phyloP scores from a whole-genome alignment of 2,888 invertebrate genomes.

The Lordiphosa fenestrarum region DNA sequence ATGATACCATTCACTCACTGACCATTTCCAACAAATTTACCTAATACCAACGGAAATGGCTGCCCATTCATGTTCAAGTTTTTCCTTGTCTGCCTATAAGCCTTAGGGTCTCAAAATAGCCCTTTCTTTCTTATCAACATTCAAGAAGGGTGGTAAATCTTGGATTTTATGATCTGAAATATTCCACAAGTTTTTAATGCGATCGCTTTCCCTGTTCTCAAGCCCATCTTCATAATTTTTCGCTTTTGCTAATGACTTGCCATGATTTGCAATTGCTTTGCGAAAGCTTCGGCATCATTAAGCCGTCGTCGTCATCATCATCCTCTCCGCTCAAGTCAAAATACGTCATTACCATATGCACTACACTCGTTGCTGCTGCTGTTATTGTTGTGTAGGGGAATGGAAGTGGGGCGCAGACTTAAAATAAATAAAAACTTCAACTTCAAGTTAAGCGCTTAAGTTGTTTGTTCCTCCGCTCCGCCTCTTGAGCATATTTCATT shows the following conservation, averaged over 20 bases:
- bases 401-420: constrained; percentile 40
- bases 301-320: constrained; percentile 39
- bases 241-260: constrained; percentile 33
- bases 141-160: too few species aligned
- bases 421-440: constrained; percentile 72
- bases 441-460: constrained; percentile 59
- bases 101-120: too few species aligned
- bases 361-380: constrained; percentile 10
- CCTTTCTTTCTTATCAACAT: too few species aligned
- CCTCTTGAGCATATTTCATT: constrained; percentile 55
- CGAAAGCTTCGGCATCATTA: constrained; percentile 52
- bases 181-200: too few species aligned
- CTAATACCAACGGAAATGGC: too few species aligned
- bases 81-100: too few species aligned
- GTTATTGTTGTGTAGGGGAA: background rate
- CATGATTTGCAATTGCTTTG: constrained; percentile 36
- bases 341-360: constrained; percentile 36
- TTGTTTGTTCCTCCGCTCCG: constrained; percentile 68
- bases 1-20: too few species aligned
- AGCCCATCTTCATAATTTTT: constrained; percentile 5
- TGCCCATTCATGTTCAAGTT: too few species aligned
- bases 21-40: too few species aligned
- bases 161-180: too few species aligned
- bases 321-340: constrained; percentile 10
- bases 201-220: background rate